Evolutionary conservation across 1,140 invertebrate species (phyloP).

Genomic region (Pseudoatta argentina): DNA sequence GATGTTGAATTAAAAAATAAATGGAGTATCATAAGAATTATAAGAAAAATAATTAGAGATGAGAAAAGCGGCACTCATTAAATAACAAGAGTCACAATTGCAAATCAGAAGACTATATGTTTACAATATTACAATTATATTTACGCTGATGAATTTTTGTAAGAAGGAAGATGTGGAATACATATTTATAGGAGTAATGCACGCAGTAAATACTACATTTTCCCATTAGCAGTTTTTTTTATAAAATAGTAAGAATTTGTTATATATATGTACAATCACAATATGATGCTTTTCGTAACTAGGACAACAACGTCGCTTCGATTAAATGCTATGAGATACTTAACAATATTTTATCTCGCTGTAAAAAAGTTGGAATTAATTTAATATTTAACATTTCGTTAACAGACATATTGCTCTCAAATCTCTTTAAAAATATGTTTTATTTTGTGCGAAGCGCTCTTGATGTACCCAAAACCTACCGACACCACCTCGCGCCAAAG

Average conservation of each 20-base stretch:
- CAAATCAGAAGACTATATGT: not conserved
- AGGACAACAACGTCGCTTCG: constrained; percentile 26
- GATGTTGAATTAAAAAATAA: not conserved
- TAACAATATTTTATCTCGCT: constrained; percentile 2
- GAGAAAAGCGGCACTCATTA: not conserved
- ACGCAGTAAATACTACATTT: constrained; percentile 1
- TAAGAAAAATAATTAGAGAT: not conserved
- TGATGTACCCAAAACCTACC: constrained; percentile 42
- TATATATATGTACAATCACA: constrained; percentile 51
- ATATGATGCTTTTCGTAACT: constrained; percentile 2
- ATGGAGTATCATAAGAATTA: not conserved
- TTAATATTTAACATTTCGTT: constrained; percentile 1
- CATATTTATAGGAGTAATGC: not conserved
- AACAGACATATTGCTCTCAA: not conserved
- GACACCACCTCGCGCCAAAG: constrained; percentile 30
- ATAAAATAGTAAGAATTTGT: constrained; percentile 47
- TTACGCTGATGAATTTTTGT: constrained; percentile 1
- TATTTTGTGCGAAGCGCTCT: constrained; percentile 7
- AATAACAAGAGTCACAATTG: constrained; percentile 1
- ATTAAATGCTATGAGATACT: constrained; percentile 13
- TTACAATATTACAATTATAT: not conserved
- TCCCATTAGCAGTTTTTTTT: constrained; percentile 53
- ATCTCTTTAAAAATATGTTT: constrained; percentile 1
- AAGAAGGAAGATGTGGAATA: not conserved
- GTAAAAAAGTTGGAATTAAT: constrained; percentile 1